These are phyloP conservation scores for Porites lutea DNA, from an alignment of 64 coral and sea anemone genomes.

Conservation along the genomic window DNA sequence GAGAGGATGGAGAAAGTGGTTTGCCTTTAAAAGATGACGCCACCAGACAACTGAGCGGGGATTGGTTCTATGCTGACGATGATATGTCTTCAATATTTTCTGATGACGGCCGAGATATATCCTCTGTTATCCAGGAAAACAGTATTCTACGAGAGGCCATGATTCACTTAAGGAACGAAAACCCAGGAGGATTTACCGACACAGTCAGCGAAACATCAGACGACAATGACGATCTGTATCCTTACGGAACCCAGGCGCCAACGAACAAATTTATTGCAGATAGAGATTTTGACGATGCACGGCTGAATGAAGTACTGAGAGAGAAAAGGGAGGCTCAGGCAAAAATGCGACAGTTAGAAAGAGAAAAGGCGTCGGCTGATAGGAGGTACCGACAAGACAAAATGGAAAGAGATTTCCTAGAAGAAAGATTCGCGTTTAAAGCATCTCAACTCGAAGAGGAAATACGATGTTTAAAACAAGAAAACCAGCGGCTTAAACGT, in stretches of 20 bases:
- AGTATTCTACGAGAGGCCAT: conserved; percentile 59
- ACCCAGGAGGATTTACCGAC: conserved; percentile 50
- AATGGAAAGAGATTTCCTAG: conserved; percentile 40
- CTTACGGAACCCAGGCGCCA: neutral
- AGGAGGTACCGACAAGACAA: conserved; percentile 32
- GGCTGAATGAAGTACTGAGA: conserved; percentile 47
- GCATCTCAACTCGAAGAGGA: conserved; percentile 35
- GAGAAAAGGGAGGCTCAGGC: conserved; percentile 55
- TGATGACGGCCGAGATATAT: conserved; percentile 58
- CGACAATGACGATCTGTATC: conserved; percentile 44
- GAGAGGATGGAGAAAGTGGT: neutral
- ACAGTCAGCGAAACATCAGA: conserved; percentile 79
- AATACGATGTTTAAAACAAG: conserved; percentile 38
- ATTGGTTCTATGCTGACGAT: conserved; percentile 23
- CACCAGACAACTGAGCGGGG: neutral
- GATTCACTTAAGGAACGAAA: conserved; percentile 55
- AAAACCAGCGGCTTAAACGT: conserved; percentile 36
- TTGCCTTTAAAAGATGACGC: neutral
- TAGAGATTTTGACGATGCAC: conserved; percentile 42
- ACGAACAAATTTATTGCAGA: conserved; percentile 56
- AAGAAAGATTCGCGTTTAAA: conserved; percentile 24
- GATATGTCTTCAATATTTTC: conserved; percentile 72
- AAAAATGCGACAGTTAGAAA: conserved; percentile 57
- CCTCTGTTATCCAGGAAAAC: conserved; percentile 31
- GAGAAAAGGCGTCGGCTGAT: conserved; percentile 27